phyloP scores from a whole-genome alignment of 2,797 vertebrate species.

The Notolabrus celidotus region DNA sequence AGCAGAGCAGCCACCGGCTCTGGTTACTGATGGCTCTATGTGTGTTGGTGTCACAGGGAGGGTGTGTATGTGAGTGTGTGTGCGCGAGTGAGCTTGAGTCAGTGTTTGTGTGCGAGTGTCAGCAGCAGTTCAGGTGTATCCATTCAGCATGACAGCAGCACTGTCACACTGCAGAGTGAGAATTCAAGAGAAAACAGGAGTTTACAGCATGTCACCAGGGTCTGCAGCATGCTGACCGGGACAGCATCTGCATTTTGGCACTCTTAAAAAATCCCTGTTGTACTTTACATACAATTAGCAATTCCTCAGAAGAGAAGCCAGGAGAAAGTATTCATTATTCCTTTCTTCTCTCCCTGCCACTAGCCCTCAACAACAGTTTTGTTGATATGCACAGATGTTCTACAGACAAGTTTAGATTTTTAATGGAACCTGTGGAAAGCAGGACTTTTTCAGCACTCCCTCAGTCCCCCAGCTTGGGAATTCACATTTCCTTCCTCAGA shows the following conservation, averaged over 20 bases:
- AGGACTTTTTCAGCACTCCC: conserved; percentile 24
- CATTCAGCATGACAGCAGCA: conserved; percentile 42
- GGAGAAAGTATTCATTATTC: conserved; percentile 49
- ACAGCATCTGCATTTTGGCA: conserved; percentile 47
- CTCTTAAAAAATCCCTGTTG: conserved; percentile 14
- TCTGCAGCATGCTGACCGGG: conserved; percentile 27
- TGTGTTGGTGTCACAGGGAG: conserved; percentile 44
- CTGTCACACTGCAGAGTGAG: conserved; percentile 19
- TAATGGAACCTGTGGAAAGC: conserved; percentile 51
- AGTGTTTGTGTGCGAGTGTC: conserved; percentile 25
- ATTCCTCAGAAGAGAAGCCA: conserved; percentile 53
- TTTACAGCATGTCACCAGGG: conserved; percentile 29
- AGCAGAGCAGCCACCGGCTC: conserved; percentile 72
- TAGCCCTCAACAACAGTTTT: conserved; percentile 36
- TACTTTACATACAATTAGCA: conserved; percentile 54
- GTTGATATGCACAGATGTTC: conserved; percentile 40
- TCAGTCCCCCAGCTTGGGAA: conserved; percentile 25
- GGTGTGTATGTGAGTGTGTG: conserved; percentile 13
- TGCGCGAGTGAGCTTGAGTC: conserved; percentile 2
- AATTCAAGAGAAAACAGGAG: conserved; percentile 29
- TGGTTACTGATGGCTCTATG: conserved; percentile 68
- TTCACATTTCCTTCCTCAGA: conserved; percentile 39
- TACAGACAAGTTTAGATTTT: conserved; percentile 51
- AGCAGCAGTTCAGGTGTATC: conserved; percentile 46
- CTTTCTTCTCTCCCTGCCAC: conserved; percentile 33